These are phyloP conservation scores for Hedya salicella DNA, from an alignment of 2,888 invertebrate species.

Conservation along the genomic window DNA sequence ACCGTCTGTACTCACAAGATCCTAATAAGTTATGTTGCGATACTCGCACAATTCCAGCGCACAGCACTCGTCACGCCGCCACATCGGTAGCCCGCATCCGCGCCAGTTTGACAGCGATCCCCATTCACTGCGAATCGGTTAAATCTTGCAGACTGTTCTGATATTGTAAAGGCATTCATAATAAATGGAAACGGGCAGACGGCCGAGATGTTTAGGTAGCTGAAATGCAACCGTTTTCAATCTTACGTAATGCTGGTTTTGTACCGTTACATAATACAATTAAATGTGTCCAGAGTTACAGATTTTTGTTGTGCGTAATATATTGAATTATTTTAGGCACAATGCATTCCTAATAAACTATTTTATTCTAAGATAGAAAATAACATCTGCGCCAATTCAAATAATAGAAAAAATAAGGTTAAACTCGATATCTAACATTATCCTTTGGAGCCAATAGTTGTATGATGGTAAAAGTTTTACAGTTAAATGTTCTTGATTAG, in stretches of 20 bases:
- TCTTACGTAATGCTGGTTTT: conserved; percentile 2
- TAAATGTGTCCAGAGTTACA: neutral
- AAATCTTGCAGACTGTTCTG: conserved; percentile 35
- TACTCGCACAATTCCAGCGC: neutral
- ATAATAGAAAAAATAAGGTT: too few relatives aligned
- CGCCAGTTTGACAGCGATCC: conserved; percentile 53
- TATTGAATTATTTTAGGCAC: too few relatives aligned
- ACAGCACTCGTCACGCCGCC: conserved; percentile 31
- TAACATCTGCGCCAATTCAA: too few relatives aligned
- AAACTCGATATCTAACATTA: too few relatives aligned
- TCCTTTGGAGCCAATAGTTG: too few relatives aligned
- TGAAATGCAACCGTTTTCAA: conserved; percentile 1
- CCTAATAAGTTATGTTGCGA: neutral
- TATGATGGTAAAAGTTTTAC: too few relatives aligned
- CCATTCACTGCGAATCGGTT: conserved; percentile 58
- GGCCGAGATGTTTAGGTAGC: conserved; percentile 25
- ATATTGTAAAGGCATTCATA: conserved; percentile 41
- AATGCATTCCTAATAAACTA: too few relatives aligned
- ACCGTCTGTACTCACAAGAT: too few relatives aligned
- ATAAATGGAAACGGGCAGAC: conserved; percentile 26
- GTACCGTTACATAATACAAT: neutral
- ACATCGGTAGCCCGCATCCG: conserved; percentile 43
- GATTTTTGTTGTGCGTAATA: too few relatives aligned
- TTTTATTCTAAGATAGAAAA: too few relatives aligned
- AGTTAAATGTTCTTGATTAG: too few relatives aligned